Base-by-base conservation (phyloP, 2,797 vertebrate genomes). In the Macropodus opercularis region DNA sequence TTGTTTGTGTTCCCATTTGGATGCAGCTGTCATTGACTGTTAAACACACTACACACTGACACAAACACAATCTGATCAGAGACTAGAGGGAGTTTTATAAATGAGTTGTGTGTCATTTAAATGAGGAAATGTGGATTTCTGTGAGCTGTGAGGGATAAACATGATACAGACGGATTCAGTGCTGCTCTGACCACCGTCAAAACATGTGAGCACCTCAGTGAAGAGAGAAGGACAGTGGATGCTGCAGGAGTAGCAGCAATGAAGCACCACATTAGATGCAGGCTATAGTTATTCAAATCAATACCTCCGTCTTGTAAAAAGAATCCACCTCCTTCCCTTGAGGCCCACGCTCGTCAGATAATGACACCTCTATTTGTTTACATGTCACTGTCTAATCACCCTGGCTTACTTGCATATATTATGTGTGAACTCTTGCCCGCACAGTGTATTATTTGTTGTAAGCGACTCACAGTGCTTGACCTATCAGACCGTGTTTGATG, bases 191-290 rank as follows among this genome's bases (percentile, higher is more conserved):
- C 68, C 74, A 68, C 85, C 80, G 90, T 89, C 83, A 92, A 92
- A 91, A 91, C 87, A 92, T 60, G 75, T 77, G 52, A 31, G 61
- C 35, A 56, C 75, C 69, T 62, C 31, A 29, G 53, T 73, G 91
- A 87, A 88, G 83, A 84, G 89, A 93, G 93, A 93, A 87, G 91
- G 91, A 94, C 93, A 80, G 85, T 69, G 75, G 79, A 78, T 85
- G 88, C 89, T 83, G 75, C 74, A 49, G 13, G 79, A n/a, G 72
- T 80, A 92, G 85, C 38, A 73, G 60, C 63, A 85, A 92, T 88
- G 87, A 88, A 63, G 73, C 77, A 69, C 67, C 76, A 90, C 89
- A 91, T 93, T 89, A 90, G 83, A 63, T 83, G 56, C 42, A 34
- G 63, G 72, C 67, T 69, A 46, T 73, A 87, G 60, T 84, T 91